These are phyloP conservation scores for Sebastes steindachneri DNA, from an alignment of 2,797 vertebrate genomes.

Conservation along the genomic window DNA sequence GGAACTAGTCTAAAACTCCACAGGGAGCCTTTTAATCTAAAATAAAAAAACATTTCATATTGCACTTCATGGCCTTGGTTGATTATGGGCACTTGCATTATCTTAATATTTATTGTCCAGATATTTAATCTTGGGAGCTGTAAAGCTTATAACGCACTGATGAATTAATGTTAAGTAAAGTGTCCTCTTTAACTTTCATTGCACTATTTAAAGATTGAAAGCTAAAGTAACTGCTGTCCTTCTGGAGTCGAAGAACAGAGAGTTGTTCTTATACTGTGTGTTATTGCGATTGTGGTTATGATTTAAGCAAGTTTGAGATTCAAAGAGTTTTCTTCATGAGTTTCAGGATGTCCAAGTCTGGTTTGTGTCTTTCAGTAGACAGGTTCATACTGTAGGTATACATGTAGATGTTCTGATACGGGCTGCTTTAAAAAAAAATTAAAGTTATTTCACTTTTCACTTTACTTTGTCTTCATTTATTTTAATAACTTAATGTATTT, in stretches of 20 bases:
- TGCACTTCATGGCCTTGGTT: not conserved
- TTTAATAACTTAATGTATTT: not conserved
- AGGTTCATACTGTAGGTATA: not conserved
- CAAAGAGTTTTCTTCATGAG: not conserved
- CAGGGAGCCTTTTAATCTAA: not conserved
- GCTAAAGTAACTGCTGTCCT: not conserved
- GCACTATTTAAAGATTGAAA: slow-evolving; percentile 4
- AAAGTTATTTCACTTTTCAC: not conserved
- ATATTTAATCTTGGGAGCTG: not conserved
- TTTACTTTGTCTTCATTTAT: not conserved
- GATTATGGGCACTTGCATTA: not conserved
- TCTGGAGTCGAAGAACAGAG: not conserved
- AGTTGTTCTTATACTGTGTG: not conserved
- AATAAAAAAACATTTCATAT: not conserved
- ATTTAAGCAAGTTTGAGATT: not conserved
- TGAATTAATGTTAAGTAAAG: not conserved
- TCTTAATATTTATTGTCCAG: not conserved
- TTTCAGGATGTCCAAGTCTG: not conserved
- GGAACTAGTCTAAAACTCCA: not conserved
- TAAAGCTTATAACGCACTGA: not conserved
- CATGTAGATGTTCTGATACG: not conserved
- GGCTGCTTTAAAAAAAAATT: not conserved
- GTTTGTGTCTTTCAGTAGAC: not conserved
- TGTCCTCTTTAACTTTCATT: not conserved
- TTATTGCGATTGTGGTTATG: not conserved